Evolutionary conservation across 2,797 vertebrate genomes (phyloP).

Genomic region (Antennarius maculatus): DNA sequence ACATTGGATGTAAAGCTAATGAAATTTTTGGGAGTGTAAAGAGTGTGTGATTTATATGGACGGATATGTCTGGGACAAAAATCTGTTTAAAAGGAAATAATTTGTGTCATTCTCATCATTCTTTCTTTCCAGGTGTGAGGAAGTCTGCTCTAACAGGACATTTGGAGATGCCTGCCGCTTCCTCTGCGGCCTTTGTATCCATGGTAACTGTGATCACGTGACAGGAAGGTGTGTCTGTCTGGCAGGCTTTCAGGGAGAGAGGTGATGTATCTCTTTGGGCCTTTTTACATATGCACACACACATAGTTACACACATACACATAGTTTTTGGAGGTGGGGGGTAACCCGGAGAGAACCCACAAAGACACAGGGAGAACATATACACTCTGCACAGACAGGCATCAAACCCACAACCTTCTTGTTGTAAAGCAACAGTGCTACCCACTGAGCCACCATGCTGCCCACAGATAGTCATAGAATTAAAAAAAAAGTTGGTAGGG

Average conservation of each 20-base stretch:
- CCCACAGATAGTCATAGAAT: background rate
- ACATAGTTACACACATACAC: too few relatives aligned
- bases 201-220: conserved; percentile 86
- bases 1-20: background rate
- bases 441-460: too few relatives aligned
- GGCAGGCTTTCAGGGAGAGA: conserved; percentile 88
- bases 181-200: conserved; percentile 83
- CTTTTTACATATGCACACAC: too few relatives aligned
- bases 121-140: conserved; percentile 84
- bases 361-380: too few relatives aligned
- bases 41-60: too few relatives aligned
- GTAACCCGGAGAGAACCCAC: too few relatives aligned
- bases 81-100: background rate
- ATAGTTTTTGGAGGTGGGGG: too few relatives aligned
- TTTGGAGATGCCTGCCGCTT: conserved; percentile 87
- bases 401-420: too few relatives aligned
- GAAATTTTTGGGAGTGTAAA: background rate
- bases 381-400: too few relatives aligned
- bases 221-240: conserved; percentile 91
- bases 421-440: too few relatives aligned
- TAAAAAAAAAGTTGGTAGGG: too few relatives aligned
- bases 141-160: conserved; percentile 79
- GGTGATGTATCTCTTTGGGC: conserved; percentile 72
- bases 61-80: too few relatives aligned
- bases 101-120: background rate